Base-by-base conservation (phyloP, 2,888 invertebrate species). In the Protophormia terraenovae region DNA sequence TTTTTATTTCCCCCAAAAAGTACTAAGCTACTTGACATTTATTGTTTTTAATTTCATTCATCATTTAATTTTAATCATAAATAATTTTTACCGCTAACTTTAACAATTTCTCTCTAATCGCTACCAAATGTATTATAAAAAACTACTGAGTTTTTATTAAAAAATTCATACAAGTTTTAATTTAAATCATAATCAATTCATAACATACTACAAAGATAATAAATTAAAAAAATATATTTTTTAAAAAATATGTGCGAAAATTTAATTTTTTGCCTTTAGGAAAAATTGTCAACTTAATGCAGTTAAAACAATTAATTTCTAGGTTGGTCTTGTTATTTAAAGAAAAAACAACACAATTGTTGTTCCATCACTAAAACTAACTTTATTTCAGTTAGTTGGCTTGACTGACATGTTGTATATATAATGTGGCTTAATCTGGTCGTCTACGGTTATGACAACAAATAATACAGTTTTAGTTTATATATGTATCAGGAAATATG, bases 271-370 rank as follows among this genome's bases (percentile, higher is more conserved):
- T 81, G 77, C 60, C 80, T 84, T 84, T 27, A 82, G 78, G 85
- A 82, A 85, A 82, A 82, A 82, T 85, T 82, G 85, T 85, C 85
- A 85, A 79, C 75, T 79, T 73, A 73, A 81, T 72, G 60, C 76
- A 58, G 84, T 81, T 72, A 60, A 84, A 66, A 72, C 76, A 76
- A 80, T 84, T 80, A 76, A 80, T 84, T 84, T 76, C 64, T 76
- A 60, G 71, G 76, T 73, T 72, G 62, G 41, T 62, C 24, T 71
- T 47, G 64, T 55, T 55, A 14, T 22, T 5, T 16, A 62, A 38
- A 16, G n/a, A 32, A 50, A 12, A 55, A 55, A 27, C 53, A 24
- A 29, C 35, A 41, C n/a, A n/a, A n/a, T n/a, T n/a, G n/a, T n/a
- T n/a, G 76, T 32, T 75, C 27, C 60, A 82, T 64, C 82, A 78